A percentile compares a stretch with the other conserved stretches of the same genome.
Conservation (phyloP, 2,888 invertebrate species). For the Stenolophus ochropezus region DNA sequence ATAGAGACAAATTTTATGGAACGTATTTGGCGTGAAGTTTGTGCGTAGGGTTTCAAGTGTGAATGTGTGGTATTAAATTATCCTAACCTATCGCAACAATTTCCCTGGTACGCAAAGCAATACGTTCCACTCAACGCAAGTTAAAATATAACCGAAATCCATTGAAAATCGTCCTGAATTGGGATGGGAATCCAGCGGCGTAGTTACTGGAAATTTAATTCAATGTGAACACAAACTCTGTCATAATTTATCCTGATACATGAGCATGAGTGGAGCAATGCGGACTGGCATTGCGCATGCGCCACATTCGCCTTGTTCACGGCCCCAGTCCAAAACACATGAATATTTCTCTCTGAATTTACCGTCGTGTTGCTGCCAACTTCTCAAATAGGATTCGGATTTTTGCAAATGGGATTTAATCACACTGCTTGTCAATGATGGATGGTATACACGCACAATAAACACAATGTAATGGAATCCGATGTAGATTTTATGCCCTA, state of each 20-base stretch:
- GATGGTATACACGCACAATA: no score
- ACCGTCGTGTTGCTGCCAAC: neutral
- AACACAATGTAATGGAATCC: no score
- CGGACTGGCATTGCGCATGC: neutral
- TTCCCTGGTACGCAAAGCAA: neutral
- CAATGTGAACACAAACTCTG: slow-evolving; percentile 43
- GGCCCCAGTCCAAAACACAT: slow-evolving; percentile 10
- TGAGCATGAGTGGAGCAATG: neutral
- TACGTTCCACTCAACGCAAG: neutral
- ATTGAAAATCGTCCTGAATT: slow-evolving; percentile 29
- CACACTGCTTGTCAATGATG: no score
- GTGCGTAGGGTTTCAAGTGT: neutral
- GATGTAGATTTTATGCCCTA: no score
- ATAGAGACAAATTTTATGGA: no score
- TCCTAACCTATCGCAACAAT: neutral
- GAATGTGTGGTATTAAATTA: neutral
- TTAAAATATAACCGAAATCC: slow-evolving; percentile 34
- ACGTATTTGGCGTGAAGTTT: no score
- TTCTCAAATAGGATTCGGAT: neutral
- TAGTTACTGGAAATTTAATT: slow-evolving; percentile 35
- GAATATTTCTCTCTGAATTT: slow-evolving; percentile 26
- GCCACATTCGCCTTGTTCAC: no score
- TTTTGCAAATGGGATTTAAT: neutral
- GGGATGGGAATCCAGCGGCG: slow-evolving; percentile 10
- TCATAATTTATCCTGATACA: slow-evolving; percentile 48